Conservation (phyloP, 2,797 vertebrate genomes). For the Miichthys miiuy region DNA sequence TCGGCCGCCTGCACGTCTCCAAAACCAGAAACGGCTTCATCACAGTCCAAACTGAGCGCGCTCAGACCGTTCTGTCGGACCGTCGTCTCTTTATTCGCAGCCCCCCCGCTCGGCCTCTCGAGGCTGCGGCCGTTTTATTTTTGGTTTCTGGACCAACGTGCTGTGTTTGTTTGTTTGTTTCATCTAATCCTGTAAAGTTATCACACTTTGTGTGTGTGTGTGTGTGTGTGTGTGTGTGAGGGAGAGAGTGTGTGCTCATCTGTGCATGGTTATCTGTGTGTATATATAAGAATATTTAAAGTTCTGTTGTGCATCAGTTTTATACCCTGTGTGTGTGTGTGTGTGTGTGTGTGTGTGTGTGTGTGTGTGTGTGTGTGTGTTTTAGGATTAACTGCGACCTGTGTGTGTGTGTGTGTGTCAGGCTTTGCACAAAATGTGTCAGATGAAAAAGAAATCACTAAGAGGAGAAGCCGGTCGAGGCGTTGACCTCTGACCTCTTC, state of each 20-base stretch:
- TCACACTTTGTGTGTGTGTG: slow-evolving; percentile 46
- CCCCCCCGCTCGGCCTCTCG: slow-evolving; percentile 32
- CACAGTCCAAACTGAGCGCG: slow-evolving; percentile 11
- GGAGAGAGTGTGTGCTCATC: slow-evolving; percentile 3
- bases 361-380: background rate
- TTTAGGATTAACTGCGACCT: too few species aligned
- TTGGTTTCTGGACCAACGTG: slow-evolving; percentile 81
- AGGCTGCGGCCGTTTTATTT: slow-evolving; percentile 55
- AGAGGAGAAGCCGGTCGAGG: background rate
- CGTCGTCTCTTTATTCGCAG: slow-evolving; percentile 62
- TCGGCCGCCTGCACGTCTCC: background rate
- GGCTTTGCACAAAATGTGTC: slow-evolving; percentile 68
- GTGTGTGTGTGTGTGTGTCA: slow-evolving; percentile 18
- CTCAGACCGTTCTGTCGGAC: slow-evolving; percentile 16
- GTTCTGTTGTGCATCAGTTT: slow-evolving; percentile 71
- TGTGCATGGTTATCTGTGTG: slow-evolving; percentile 51
- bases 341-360: slow-evolving; percentile 6
- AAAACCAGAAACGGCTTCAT: too few species aligned
- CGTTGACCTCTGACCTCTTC: background rate
- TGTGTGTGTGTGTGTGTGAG: slow-evolving; percentile 28
- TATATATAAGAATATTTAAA: slow-evolving; percentile 78
- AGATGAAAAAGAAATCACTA: background rate
- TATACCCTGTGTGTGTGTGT: slow-evolving; percentile 57
- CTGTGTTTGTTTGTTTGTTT: slow-evolving; percentile 69
- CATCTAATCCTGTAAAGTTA: slow-evolving; percentile 58